Evolutionary conservation across 2,797 vertebrate genomes (phyloP), one percentile per base, ranked within the genome.

Genomic region (Parotocinclus haroldoi): DNA sequence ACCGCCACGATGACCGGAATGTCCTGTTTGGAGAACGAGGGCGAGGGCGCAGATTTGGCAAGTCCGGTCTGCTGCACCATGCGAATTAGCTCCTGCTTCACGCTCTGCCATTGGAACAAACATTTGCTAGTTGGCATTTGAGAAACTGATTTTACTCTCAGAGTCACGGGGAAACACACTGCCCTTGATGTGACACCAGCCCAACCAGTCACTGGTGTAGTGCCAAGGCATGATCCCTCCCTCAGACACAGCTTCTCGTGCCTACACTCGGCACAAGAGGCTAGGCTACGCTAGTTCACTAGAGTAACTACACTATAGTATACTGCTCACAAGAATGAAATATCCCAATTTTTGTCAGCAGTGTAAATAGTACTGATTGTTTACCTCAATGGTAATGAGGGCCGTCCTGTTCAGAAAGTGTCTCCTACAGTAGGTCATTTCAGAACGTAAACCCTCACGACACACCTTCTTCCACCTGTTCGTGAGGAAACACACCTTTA

Each of bases 51-150:
- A 74, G 77, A 71, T 27, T 74, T 37, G 46, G 70, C 63, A 84
- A 99, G 98, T 5, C 96, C 96, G 0, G 88, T 95, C 76, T 92
- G 92, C 79, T 92, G 92, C 83, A 99, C 94, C 87, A 98, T 90
- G 73, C 80, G 88, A 63, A 95, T 91, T 72, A 99, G 88, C 55
- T 98, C 96, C 19, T 89, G 89, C 75, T 96, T 98, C 62, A 98
- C 91, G 68, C 92, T 91, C 96, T 99, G 85, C 48, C 9, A 8
- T 0, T 11, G 51, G 51, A 17, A 70, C 61, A 56, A 66, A 14
- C n/a, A 50, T 8, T 10, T 10, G 3, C 18, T 1, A 7, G 11
- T 7, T 27, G 27, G 27, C 27, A 27, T 27, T 27, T 27, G 27
- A 27, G 27, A 27, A 27, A 27, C 27, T 27, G 27, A 27, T 27